phyloP scores from a whole-genome alignment of 1,140 invertebrate genomes.

The Pissodes strobi region DNA sequence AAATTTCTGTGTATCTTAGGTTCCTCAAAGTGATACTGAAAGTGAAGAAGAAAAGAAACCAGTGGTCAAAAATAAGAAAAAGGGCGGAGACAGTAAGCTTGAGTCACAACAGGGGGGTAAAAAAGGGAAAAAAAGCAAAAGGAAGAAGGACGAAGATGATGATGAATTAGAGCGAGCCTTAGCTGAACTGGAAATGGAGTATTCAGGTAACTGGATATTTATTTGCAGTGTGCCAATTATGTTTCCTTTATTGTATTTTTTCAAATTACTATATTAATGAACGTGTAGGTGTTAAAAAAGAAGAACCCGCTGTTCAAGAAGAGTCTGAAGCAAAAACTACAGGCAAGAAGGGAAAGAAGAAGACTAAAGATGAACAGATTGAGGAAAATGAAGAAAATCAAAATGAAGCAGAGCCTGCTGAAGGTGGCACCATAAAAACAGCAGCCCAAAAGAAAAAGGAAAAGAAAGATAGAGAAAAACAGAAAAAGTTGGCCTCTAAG shows the following conservation, averaged over 20 bases:
- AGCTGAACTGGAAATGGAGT: constrained; percentile 79
- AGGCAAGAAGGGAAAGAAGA: constrained; percentile 32
- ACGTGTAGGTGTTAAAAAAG: constrained; percentile 33
- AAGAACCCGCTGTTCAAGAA: constrained; percentile 37
- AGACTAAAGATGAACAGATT: constrained; percentile 31
- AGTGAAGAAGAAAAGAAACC: constrained; percentile 59
- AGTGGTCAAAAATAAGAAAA: constrained; percentile 60
- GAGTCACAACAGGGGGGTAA: constrained; percentile 62
- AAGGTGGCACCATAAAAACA: constrained; percentile 72
- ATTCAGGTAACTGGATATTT: constrained; percentile 55
- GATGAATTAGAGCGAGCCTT: constrained; percentile 85
- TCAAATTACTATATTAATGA: background rate
- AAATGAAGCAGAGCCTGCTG: constrained; percentile 54
- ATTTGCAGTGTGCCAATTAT: background rate
- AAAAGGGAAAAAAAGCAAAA: constrained; percentile 72
- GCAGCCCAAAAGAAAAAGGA: constrained; percentile 86
- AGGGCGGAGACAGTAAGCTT: constrained; percentile 59
- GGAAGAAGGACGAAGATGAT: constrained; percentile 78
- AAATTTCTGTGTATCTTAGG: constrained; percentile 33
- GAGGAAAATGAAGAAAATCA: constrained; percentile 45
- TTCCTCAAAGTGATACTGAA: constrained; percentile 55
- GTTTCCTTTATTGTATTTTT: constrained; percentile 28
- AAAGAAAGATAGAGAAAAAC: constrained; percentile 82
- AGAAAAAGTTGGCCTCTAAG: constrained; percentile 70
- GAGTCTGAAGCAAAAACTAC: constrained; percentile 10